Conservation (phyloP, 2,113 vertebrate species). For the Zingel zingel region DNA sequence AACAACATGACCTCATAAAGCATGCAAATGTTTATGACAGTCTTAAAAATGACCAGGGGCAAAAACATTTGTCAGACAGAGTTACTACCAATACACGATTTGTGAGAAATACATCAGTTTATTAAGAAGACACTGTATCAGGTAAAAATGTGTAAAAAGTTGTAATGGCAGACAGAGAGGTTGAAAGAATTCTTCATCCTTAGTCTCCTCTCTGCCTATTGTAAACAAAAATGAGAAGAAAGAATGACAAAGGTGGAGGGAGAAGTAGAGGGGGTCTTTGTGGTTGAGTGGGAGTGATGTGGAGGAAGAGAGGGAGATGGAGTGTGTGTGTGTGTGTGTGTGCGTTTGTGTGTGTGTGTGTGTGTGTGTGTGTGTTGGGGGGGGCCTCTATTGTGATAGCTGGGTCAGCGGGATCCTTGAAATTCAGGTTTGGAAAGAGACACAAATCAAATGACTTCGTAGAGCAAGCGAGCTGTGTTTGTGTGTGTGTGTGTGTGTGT, state of each 20-base stretch:
- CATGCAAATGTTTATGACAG: background rate
- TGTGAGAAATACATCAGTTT: background rate
- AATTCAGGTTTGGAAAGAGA: conserved; percentile 79
- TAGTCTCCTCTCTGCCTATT: conserved; percentile 44
- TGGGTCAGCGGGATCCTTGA: conserved; percentile 81
- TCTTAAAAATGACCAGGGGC: background rate
- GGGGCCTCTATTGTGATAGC: conserved; percentile 69
- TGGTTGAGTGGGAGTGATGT: conserved; percentile 50
- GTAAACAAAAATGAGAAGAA: conserved; percentile 64
- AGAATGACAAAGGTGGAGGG: conserved; percentile 42
- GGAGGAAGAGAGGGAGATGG: conserved; percentile 25
- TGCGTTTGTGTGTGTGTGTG: background rate
- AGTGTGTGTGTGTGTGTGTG: too few relatives aligned
- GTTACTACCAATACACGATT: background rate
- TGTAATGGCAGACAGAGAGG: conserved; percentile 36
- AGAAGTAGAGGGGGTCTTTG: conserved; percentile 31
- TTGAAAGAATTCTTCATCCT: conserved; percentile 57
- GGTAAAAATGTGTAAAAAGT: too few relatives aligned
- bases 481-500: conserved; percentile 15
- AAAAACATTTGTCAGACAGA: background rate
- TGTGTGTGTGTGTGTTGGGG: background rate
- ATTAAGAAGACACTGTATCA: background rate
- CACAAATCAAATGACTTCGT: conserved; percentile 92
- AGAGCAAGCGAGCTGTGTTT: conserved; percentile 79
- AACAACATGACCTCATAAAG: background rate